Evolutionary conservation across 2,113 vertebrate genomes (phyloP), one percentile per base, ranked within the genome.

Genomic region (Chloropsis cyanopogon): DNA sequence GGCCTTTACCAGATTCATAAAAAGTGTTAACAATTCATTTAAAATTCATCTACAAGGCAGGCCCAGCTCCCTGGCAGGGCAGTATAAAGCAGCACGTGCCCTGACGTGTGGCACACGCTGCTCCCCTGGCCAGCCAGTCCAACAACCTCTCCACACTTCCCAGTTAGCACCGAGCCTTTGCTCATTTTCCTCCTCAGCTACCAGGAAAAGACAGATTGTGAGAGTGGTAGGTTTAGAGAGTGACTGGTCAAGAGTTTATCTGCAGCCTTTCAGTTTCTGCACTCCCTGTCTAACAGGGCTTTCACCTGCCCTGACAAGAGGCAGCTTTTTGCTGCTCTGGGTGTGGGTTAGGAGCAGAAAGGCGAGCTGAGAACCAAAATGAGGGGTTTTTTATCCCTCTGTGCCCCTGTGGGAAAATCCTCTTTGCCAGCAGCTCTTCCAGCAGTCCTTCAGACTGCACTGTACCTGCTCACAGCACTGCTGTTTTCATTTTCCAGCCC

Each of bases 11-110:
- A 93, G 94, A 96, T 95, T 96, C 94, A 96, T 97, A 94, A 97
- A 97, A 97, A 1, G 96, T 97, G 94, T 96, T 95, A 97, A 97
- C 96, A 97, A 88, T 97, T 95, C 90, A 72, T 93, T 82, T 96
- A 95, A 97, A 96, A 95, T 92, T 54, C 90, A 90, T 70, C 14
- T 25, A 21, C 26, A 25, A 72, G 93, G 53, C 79, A 16, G 75
- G 82, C 64, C 6, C 50, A 66, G 94, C 66, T 90, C 29, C 25
- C 93, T 73, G 93, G 56, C 65, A 81, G 82, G 71, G 78, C 70
- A 72, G 70, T 2, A 26, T 7, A 21, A 39, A 92, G 91, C 94
- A 89, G 94, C 96, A 78, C 69, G 49, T 0, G 77, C 56, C 91
- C 92, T 64, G 95, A 14, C 37, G 64, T 75, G 35, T 86, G 95